Conservation (phyloP, 53 echinoderm and acorn worm genomes). For the Holothuria scabra region DNA sequence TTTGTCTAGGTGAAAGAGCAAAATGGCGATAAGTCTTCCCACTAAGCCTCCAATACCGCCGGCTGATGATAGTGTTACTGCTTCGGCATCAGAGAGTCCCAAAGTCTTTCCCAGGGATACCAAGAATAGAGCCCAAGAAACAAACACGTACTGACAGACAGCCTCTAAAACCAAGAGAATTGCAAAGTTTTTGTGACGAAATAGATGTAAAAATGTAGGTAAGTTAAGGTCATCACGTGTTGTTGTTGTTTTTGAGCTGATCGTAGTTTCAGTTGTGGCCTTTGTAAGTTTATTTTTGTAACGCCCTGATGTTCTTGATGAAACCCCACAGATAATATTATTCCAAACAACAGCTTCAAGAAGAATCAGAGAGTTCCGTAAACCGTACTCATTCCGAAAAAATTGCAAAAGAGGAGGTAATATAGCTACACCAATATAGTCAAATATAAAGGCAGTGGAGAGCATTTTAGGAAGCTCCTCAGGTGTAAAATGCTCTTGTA, state of each 20-base stretch:
- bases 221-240: too few relatives aligned
- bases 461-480: not conserved
- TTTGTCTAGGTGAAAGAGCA: not conserved
- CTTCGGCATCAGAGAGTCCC: not conserved
- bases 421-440: not conserved
- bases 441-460: not conserved
- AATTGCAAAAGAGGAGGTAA: slow-evolving; percentile 3
- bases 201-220: not conserved
- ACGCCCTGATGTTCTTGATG: not conserved
- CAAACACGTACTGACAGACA: slow-evolving; percentile 2
- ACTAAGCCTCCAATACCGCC: slow-evolving; percentile 15
- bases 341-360: slow-evolving; percentile 13
- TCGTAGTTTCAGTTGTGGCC: too few relatives aligned
- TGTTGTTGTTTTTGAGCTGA: too few relatives aligned
- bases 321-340: not conserved
- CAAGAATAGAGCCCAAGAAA: slow-evolving; percentile 26
- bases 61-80: not conserved
- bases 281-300: too few relatives aligned
- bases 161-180: not conserved
- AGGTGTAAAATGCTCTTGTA: not conserved
- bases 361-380: slow-evolving; percentile 7
- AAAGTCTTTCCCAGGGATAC: slow-evolving; percentile 4
- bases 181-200: not conserved
- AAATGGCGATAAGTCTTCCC: not conserved
- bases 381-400: not conserved